These are phyloP conservation scores for Eristalis pertinax DNA, from an alignment of 2,888 invertebrate genomes.

Conservation along the genomic window DNA sequence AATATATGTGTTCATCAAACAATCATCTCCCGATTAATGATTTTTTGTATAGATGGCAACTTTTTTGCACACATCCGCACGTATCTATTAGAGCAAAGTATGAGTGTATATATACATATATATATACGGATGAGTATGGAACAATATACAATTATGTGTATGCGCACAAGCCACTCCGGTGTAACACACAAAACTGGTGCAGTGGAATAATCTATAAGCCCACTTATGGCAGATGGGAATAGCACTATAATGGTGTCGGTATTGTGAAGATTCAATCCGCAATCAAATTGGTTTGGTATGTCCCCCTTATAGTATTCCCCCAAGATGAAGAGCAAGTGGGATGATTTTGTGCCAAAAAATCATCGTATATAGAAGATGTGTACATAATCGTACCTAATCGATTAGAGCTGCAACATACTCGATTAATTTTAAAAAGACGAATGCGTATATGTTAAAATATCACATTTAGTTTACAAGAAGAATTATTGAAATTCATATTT, in stretches of 20 bases:
- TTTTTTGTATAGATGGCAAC: neutral
- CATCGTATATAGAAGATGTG: neutral
- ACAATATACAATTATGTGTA: neutral
- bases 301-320: conserved; percentile 11
- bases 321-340: conserved; percentile 15
- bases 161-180: neutral
- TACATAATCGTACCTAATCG: neutral
- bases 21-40: conserved; percentile 1
- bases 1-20: conserved; percentile 19
- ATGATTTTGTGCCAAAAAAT: conserved; percentile 4
- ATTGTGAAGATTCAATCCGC: conserved; percentile 26
- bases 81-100: neutral
- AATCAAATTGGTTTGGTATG: conserved; percentile 19
- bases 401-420: neutral
- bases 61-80: neutral
- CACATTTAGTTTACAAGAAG: too few species aligned
- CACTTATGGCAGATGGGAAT: conserved; percentile 9
- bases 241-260: conserved; percentile 12
- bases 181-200: neutral
- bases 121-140: neutral
- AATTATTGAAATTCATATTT: too few species aligned
- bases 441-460: neutral
- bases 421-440: neutral
- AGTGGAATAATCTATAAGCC: conserved; percentile 8
- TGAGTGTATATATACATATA: neutral